These are phyloP conservation scores for Hypocryptadius cinnamomeus DNA, from an alignment of 2,113 vertebrate genomes.

Conservation along the genomic window DNA sequence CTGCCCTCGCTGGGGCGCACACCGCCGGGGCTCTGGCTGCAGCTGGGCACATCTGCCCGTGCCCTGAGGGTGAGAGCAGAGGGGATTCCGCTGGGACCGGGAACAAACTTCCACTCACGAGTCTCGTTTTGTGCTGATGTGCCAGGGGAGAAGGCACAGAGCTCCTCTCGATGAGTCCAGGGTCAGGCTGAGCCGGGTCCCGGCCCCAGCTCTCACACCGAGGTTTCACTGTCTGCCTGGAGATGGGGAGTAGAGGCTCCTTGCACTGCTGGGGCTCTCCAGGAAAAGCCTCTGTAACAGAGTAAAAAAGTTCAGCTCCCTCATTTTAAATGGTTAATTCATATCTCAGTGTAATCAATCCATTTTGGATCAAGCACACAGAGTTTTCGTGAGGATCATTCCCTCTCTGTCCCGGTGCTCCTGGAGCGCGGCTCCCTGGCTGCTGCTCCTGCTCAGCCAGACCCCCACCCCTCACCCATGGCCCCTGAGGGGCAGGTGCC, in stretches of 20 bases:
- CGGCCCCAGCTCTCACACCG: background rate
- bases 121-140: accelerated
- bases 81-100: accelerated
- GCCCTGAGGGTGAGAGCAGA: accelerated
- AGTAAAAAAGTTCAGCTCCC: background rate
- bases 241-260: background rate
- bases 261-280: background rate
- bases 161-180: accelerated
- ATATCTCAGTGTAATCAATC: accelerated
- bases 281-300: background rate
- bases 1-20: background rate
- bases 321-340: background rate
- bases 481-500: no score
- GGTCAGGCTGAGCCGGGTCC: background rate
- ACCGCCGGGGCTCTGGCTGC: background rate
- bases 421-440: background rate
- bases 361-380: accelerated
- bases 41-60: accelerated
- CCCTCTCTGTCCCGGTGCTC: background rate
- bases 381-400: accelerated
- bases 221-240: background rate
- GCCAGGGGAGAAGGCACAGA: accelerated
- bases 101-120: accelerated
- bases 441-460: background rate
- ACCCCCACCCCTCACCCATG: accelerated